A percentile compares a stretch with the other conserved stretches of the same genome.
Evolutionary conservation across 2,113 vertebrate species (phyloP).

Genomic region (Laticauda colubrina): DNA sequence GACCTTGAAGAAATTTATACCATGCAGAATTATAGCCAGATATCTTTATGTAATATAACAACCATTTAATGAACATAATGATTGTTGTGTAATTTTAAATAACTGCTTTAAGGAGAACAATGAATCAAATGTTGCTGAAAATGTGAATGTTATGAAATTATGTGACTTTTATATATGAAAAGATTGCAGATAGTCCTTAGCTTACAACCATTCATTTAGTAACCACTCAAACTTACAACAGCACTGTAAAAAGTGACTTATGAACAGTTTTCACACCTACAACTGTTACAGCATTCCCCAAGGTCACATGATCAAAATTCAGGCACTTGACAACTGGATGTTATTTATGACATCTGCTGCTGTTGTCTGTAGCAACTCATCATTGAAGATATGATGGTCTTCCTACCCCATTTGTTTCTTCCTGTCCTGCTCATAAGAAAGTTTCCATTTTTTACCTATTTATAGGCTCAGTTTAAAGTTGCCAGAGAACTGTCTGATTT

Average conservation of each 20-base stretch:
- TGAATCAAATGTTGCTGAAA: neutral
- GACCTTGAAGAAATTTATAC: neutral
- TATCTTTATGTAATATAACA: neutral
- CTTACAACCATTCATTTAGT: too few relatives aligned
- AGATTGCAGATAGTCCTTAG: neutral
- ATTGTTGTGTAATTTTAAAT: neutral
- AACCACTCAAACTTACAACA: too few relatives aligned
- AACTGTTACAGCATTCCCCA: neutral
- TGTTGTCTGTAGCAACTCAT: conserved; percentile 7
- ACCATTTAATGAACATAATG: neutral
- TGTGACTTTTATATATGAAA: neutral
- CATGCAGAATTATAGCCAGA: neutral
- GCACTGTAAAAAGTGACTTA: too few relatives aligned
- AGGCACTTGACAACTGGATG: neutral
- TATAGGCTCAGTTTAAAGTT: conserved; percentile 3
- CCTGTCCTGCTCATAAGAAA: neutral
- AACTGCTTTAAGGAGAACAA: neutral
- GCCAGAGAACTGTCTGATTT: neutral
- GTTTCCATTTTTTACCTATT: neutral
- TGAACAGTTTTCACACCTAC: too few relatives aligned
- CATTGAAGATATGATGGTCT: neutral
- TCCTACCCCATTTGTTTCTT: conserved; percentile 12
- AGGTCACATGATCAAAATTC: neutral
- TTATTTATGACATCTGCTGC: neutral
- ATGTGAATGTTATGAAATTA: neutral